Base-by-base conservation (phyloP, 2,888 invertebrate genomes). In the Amaurobius ferox region DNA sequence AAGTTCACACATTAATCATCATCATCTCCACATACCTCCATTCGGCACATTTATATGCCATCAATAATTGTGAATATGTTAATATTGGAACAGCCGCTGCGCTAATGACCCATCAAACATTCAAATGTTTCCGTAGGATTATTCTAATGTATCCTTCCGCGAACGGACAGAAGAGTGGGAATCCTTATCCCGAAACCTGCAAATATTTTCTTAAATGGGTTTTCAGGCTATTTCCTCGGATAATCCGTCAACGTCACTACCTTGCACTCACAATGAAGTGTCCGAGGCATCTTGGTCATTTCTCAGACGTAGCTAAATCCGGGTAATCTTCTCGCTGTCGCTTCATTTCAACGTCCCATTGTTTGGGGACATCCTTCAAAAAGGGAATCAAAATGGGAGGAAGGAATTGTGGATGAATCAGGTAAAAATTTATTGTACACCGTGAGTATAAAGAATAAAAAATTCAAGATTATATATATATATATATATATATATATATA, bases 61-160 rank as follows among this genome's bases (percentile, higher is more conserved):
- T 5, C 35, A n/a, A n/a, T n/a, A 35, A 23, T 55, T 55, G 1
- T 3, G 55, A 55, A 55, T 55, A 55, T 55, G 23, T 55, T 55
- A 55, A 55, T 55, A 55, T 55, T 55, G 19, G 23, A 19, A 55
- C 55, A 23, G 11, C 23, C 23, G 19, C 55, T 23, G n/a, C 5
- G 23, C 55, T 55, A 55, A 55, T 55, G 55, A 55, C 19, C 7
- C 55, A 55, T 55, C 55, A 55, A 55, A 55, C 23, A 55, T 55
- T 55, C 55, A 55, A 55, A 23, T 23, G 23, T 23, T 11, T 23
- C 55, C 23, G 13, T 11, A 5, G 23, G 23, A 55, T 55, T 55
- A 55, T 55, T 11, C 55, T 55, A 55, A 55, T 55, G 55, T 23
- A 23, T 55, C 23, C 55, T 55, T 11, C 35, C 6, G 35, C 5